A percentile compares a stretch with the other conserved stretches of the same genome.
Conservation (phyloP, 2,113 vertebrate genomes). For the Salvator merianae region DNA sequence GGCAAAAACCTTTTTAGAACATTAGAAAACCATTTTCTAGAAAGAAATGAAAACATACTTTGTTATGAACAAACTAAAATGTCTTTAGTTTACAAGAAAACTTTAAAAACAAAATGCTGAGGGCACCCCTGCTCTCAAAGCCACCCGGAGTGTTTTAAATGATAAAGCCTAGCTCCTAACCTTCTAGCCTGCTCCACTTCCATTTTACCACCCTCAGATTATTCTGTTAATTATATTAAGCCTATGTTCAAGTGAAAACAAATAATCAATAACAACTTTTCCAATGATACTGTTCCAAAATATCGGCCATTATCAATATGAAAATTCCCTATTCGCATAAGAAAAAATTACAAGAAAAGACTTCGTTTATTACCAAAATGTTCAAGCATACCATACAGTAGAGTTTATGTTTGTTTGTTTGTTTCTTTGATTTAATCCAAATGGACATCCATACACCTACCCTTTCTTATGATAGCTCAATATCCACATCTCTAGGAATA, state of each 20-base stretch:
- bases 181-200: too few relatives aligned
- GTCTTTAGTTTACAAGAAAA: not conserved
- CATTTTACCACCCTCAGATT: too few relatives aligned
- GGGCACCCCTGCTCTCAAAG: too few relatives aligned
- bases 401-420: not conserved
- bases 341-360: not conserved
- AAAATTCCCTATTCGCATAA: constrained; percentile 42
- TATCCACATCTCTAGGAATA: constrained; percentile 60
- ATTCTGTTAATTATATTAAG: constrained; percentile 36
- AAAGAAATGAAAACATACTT: not conserved
- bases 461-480: constrained; percentile 1
- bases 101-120: too few relatives aligned
- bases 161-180: not conserved
- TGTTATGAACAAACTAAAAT: not conserved
- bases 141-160: not conserved
- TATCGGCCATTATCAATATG: constrained; percentile 60
- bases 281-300: constrained; percentile 58
- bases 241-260: constrained; percentile 41
- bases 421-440: constrained; percentile 1
- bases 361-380: not conserved
- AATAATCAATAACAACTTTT: constrained; percentile 37
- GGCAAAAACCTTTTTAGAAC: not conserved
- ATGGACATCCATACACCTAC: accelerated
- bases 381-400: not conserved
- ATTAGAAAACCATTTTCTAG: not conserved